Conservation (phyloP, 2,797 vertebrate species). For the Bovichtus diacanthus region DNA sequence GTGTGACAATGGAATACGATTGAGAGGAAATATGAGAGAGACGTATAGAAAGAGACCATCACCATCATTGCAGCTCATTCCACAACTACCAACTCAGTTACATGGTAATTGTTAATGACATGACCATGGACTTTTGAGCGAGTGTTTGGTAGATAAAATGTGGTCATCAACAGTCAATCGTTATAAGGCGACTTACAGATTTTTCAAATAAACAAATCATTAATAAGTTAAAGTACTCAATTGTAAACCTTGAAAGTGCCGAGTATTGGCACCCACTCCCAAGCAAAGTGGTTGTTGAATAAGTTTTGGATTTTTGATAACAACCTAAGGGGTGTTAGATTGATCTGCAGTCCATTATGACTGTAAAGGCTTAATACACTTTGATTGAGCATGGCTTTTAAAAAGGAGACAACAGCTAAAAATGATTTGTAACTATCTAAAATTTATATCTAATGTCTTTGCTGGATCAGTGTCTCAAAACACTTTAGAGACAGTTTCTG, state of each 20-base stretch:
- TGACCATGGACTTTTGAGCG: neutral
- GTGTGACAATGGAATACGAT: neutral
- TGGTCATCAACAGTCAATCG: neutral
- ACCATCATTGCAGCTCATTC: neutral
- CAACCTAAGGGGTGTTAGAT: neutral
- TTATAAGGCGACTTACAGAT: neutral
- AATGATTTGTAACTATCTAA: neutral
- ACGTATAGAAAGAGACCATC: neutral
- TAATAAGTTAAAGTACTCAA: neutral
- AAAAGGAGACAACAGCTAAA: neutral
- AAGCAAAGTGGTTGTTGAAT: neutral
- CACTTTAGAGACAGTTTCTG: neutral
- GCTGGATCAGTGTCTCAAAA: neutral
- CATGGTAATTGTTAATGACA: neutral
- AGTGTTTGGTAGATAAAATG: neutral
- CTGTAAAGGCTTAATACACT: neutral
- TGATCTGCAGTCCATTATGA: neutral
- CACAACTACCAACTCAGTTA: neutral
- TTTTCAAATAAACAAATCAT: no score
- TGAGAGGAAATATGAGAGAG: neutral
- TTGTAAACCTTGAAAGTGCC: neutral
- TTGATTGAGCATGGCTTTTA: neutral
- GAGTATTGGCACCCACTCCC: neutral
- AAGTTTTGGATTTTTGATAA: neutral
- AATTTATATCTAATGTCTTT: neutral